Percentiles rank a stretch among this genome's conserved stretches.
These are phyloP conservation scores for Eupeodes corollae DNA, from an alignment of 1,140 invertebrate genomes.

Conservation along the genomic window DNA sequence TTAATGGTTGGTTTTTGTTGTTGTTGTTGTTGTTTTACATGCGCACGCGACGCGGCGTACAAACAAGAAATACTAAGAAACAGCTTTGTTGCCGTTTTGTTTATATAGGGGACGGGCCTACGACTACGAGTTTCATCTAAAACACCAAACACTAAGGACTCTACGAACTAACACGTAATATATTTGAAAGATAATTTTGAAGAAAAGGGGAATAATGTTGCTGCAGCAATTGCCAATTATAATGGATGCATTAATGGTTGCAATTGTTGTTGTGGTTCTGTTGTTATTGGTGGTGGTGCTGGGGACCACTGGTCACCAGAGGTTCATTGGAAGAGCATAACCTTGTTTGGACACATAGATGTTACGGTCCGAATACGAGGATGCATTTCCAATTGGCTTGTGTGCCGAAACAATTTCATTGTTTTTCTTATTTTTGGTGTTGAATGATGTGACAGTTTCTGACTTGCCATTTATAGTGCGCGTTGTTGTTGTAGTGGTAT, in stretches of 20 bases:
- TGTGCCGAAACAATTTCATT: neutral
- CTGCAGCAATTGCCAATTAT: slow-evolving; percentile 19
- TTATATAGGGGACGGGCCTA: too few species aligned
- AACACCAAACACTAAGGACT: slow-evolving; percentile 35
- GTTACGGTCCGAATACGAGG: slow-evolving; percentile 20
- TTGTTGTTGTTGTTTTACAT: too few species aligned
- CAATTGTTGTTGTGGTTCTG: slow-evolving; percentile 13
- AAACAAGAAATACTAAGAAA: too few species aligned
- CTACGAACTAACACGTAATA: slow-evolving; percentile 35
- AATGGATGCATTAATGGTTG: slow-evolving; percentile 8
- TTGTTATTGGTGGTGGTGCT: slow-evolving; percentile 21
- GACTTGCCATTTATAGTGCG: slow-evolving; percentile 23
- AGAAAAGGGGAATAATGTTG: slow-evolving; percentile 26
- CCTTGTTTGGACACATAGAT: slow-evolving; percentile 36
- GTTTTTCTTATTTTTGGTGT: neutral
- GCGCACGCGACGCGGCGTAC: too few species aligned
- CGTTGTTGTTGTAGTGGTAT: slow-evolving; percentile 32
- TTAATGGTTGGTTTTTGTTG: too few species aligned
- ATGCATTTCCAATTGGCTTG: neutral
- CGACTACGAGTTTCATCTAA: slow-evolving; percentile 31
- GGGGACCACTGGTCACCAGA: slow-evolving; percentile 38
- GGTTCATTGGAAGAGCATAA: slow-evolving; percentile 35
- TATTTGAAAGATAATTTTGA: slow-evolving; percentile 25
- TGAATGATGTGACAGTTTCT: slow-evolving; percentile 21
- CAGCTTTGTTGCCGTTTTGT: too few species aligned